Conservation (phyloP, 2,113 vertebrate species). For the Plestiodon gilberti region DNA sequence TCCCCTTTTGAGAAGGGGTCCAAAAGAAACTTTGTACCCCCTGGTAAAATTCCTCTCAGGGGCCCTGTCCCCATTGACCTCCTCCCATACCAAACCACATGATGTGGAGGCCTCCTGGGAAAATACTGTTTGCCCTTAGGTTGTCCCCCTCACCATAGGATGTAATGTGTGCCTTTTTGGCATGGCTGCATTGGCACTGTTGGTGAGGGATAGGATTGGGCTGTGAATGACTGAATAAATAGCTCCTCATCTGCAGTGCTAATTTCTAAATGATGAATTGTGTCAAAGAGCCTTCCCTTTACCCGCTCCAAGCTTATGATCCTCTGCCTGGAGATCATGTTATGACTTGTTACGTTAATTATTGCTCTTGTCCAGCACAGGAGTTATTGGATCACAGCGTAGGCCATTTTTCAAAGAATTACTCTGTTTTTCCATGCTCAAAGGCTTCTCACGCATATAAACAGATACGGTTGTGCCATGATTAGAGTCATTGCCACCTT, state of each 20-base stretch:
- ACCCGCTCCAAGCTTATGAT: background rate
- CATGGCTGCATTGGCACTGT: too few species aligned
- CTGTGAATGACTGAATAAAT: background rate
- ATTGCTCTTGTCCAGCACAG: background rate
- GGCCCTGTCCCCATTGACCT: too few species aligned
- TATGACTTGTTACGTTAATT: background rate
- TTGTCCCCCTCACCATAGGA: too few species aligned
- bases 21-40: too few species aligned
- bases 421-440: background rate
- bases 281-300: background rate
- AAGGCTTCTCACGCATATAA: background rate
- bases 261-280: background rate
- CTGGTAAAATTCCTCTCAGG: too few species aligned
- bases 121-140: too few species aligned
- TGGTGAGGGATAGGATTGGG: too few species aligned
- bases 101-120: too few species aligned
- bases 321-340: background rate
- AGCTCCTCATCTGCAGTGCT: background rate
- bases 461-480: background rate
- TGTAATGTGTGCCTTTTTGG: too few species aligned
- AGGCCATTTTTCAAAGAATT: conserved; percentile 8
- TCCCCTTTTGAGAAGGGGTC: too few species aligned
- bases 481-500: background rate
- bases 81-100: too few species aligned
- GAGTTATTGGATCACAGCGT: background rate